Evolutionary conservation across 2,888 invertebrate species (phyloP).

Genomic region (Malacosoma neustria): DNA sequence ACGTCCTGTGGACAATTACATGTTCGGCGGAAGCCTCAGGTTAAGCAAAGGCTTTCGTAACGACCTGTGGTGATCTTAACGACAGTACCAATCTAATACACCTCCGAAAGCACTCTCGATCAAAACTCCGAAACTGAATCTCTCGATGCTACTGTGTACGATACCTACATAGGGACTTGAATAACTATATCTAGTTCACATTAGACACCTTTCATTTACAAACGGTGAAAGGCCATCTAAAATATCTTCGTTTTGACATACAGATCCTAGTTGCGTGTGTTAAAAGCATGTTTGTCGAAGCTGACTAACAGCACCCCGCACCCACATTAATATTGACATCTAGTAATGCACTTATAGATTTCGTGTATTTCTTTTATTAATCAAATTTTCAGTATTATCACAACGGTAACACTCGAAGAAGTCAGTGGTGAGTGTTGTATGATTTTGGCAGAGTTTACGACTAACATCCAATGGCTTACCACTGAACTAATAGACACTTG

Average conservation of each 20-base stretch:
- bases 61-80: conserved; percentile 60
- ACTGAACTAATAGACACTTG: conserved; percentile 25
- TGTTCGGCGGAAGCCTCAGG: conserved; percentile 71
- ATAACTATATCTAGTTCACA: conserved; percentile 22
- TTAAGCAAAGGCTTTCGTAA: conserved; percentile 63
- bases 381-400: conserved; percentile 59
- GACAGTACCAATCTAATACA: conserved; percentile 28
- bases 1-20: conserved; percentile 47
- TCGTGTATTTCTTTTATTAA: conserved; percentile 60
- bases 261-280: conserved; percentile 49
- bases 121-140: conserved; percentile 26
- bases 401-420: conserved; percentile 64
- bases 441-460: conserved; percentile 40
- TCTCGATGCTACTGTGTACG: conserved; percentile 53
- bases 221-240: conserved; percentile 48
- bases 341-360: conserved; percentile 58
- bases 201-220: conserved; percentile 28
- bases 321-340: conserved; percentile 41
- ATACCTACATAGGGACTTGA: conserved; percentile 46
- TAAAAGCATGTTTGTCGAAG: conserved; percentile 60
- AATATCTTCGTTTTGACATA: conserved; percentile 68
- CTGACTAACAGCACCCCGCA: conserved; percentile 72
- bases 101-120: conserved; percentile 45
- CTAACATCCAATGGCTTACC: conserved; percentile 23
- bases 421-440: conserved; percentile 71